A percentile compares a stretch with the other conserved stretches of the same genome.
Conservation (phyloP, 2,113 vertebrate species). For the Sterrhoptilus dennistouni region DNA sequence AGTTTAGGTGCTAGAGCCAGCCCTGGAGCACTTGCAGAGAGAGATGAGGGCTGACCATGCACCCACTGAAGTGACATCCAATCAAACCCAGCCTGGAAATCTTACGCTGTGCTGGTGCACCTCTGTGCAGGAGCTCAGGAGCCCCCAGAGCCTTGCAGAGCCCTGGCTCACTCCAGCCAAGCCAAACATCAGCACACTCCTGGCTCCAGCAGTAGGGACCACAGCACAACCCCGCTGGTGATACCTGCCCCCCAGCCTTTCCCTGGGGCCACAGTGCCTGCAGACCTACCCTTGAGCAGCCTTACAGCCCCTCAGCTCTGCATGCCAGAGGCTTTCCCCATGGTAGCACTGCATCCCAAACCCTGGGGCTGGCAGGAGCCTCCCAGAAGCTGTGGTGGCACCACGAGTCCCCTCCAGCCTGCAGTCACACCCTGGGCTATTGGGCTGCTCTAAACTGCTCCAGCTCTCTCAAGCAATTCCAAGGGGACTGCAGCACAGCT, state of each 20-base stretch:
- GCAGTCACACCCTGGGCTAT: neutral
- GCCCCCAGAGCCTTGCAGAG: neutral
- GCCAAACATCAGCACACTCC: neutral
- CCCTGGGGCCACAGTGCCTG: neutral
- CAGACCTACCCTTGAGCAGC: accelerated
- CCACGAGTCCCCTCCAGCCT: neutral
- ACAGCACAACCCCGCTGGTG: accelerated
- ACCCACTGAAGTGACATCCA: neutral
- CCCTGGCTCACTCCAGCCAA: neutral
- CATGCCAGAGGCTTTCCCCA: accelerated
- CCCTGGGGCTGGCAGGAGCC: neutral
- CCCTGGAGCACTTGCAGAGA: neutral
- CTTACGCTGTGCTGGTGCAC: accelerated
- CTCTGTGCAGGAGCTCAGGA: neutral
- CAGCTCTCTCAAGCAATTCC: neutral
- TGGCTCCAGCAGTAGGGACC: accelerated
- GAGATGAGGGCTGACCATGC: accelerated
- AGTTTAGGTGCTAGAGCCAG: neutral
- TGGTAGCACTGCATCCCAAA: neutral
- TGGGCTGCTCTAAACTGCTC: neutral
- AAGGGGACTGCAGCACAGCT: neutral
- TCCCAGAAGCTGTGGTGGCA: neutral
- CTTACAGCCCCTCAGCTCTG: neutral
- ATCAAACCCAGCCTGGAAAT: neutral
- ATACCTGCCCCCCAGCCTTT: neutral